phyloP scores from a whole-genome alignment of 2,797 vertebrate genomes.

The Microtus californicus region DNA sequence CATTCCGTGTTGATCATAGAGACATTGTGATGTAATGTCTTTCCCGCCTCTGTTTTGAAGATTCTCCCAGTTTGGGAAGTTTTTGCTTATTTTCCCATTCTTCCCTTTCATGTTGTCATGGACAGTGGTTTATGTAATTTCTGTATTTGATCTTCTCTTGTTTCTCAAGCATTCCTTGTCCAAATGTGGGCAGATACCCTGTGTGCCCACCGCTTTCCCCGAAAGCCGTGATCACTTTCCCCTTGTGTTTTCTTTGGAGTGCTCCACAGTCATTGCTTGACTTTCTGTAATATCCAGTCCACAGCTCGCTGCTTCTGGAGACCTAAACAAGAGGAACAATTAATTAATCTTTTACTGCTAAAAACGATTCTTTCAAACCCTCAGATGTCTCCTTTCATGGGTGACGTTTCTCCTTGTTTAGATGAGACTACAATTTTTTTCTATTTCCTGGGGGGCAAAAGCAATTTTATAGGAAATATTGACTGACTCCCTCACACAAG shows the following conservation, averaged over 20 bases:
- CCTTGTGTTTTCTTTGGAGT: background rate
- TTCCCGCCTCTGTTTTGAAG: background rate
- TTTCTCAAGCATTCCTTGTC: background rate
- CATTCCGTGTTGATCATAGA: background rate
- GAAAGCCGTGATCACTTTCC: background rate
- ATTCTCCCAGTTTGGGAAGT: too few species aligned
- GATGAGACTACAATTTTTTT: background rate
- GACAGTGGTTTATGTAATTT: background rate
- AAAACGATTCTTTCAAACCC: background rate
- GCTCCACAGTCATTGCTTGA: background rate
- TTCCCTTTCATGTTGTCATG: background rate
- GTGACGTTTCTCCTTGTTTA: background rate
- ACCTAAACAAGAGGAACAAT: background rate
- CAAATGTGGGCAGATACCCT: background rate
- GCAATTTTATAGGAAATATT: constrained; percentile 15
- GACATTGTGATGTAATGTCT: fast-evolving
- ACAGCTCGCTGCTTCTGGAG: background rate
- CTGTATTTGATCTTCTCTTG: background rate
- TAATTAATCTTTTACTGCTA: background rate
- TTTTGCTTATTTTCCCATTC: background rate
- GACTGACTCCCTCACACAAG: background rate
- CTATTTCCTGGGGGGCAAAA: constrained; percentile 1
- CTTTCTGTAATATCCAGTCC: background rate
- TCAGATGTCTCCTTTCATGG: background rate
- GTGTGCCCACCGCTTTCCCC: background rate